A percentile compares a stretch with the other conserved stretches of the same genome.
Conservation (phyloP, 2,888 invertebrate species). For the Scaptomyza cyrtandrae region DNA sequence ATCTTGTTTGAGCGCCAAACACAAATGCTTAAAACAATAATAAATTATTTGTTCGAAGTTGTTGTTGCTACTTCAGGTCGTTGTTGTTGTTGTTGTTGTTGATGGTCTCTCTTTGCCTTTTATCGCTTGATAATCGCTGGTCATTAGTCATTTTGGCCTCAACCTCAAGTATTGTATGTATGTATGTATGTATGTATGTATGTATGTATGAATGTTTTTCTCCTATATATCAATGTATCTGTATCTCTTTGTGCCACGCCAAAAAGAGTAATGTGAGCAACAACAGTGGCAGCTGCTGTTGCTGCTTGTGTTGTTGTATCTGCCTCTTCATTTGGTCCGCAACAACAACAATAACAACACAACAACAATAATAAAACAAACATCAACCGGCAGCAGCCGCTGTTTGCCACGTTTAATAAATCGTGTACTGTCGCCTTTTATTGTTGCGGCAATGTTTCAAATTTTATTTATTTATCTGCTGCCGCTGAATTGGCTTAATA, state of each 20-base stretch:
- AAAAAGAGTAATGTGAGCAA: constrained; percentile 81
- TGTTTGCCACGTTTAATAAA: constrained; percentile 73
- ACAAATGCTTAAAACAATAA: constrained; percentile 82
- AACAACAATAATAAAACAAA: constrained; percentile 29
- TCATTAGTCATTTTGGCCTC: constrained; percentile 83
- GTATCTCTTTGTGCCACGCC: constrained; percentile 71
- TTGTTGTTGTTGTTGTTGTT: constrained; percentile 41
- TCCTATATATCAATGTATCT: constrained; percentile 76
- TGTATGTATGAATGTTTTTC: too few relatives aligned
- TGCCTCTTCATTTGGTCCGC: constrained; percentile 70
- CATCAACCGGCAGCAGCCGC: constrained; percentile 32
- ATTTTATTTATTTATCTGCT: constrained; percentile 81
- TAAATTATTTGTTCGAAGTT: constrained; percentile 65
- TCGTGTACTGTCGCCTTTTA: constrained; percentile 81
- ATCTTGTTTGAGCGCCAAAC: constrained; percentile 79
- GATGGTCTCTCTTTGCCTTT: constrained; percentile 65
- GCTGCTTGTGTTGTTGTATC: constrained; percentile 48
- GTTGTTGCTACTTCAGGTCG: constrained; percentile 13
- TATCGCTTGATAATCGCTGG: constrained; percentile 83
- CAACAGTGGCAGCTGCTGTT: constrained; percentile 76
- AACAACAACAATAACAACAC: constrained; percentile 42
- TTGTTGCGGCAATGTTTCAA: constrained; percentile 80
- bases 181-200: constrained; percentile 40
- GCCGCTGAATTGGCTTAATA: constrained; percentile 81
- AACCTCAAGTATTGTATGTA: constrained; percentile 77